Base-by-base conservation (phyloP, 2,113 vertebrate species). In the Carlito syrichta region DNA sequence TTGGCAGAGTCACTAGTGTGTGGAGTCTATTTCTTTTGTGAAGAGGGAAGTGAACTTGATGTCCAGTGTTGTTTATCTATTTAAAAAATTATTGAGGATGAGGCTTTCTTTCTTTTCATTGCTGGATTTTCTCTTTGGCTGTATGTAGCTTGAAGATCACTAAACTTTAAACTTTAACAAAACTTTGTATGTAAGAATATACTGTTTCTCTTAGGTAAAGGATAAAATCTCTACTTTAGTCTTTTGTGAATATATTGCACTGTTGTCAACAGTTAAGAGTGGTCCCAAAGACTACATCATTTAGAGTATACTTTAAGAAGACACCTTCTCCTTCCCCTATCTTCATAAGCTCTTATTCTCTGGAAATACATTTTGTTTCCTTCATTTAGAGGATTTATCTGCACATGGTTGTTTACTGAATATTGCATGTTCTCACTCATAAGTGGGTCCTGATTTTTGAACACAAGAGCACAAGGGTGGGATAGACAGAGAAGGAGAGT, bases 1-100 rank as follows among this genome's bases (percentile, higher is more conserved):
- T 96, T 98, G 98, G 97, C 96, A 98, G 78, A 98, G 90, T 52
- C 85, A 97, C 95, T 93, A 94, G 87, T 38, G 88, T 95, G 86
- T 87, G 97, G 94, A 93, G 68, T 95, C 30, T 40, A 22, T 95
- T 94, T 98, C 48, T 76, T 96, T 95, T 92, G 35, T 96, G 20
- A 23, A 74, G n/a, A 58, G 2, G 45, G 20, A 94, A 91, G 87
- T 63, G 38, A 91, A 97, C 86, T 89, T 69, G 35, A 95, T 87
- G 69, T 89, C 30, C 81, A 90, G 1, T 5, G 32, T 76, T 69
- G 6, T 82, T 96, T 97, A 97, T 97, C 96, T 97, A 95, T 92
- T 95, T 95, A 95, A 89, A 30, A 96, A 94, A 82, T 91, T 71
- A 38, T 52, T 84, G 20, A 27, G 94, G 85, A 94, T 98, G 97